A percentile compares a stretch with the other conserved stretches of the same genome.
These are phyloP conservation scores for Chloebia gouldiae DNA, from an alignment of 2,113 vertebrate genomes.

Conservation along the genomic window DNA sequence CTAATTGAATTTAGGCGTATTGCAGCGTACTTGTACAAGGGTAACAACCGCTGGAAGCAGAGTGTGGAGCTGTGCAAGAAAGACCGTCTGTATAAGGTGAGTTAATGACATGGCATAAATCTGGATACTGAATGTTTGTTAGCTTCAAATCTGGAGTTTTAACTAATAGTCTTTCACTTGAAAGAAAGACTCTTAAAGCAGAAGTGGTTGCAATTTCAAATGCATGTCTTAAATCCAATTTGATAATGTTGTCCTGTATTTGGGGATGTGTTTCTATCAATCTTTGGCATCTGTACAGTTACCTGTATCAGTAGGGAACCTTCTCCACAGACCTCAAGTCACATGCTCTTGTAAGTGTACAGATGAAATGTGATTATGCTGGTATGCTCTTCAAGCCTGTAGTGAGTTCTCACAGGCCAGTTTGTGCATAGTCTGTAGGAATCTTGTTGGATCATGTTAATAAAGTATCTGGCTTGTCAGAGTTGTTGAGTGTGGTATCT, in stretches of 20 bases:
- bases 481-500: background rate
- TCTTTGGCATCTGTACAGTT: background rate
- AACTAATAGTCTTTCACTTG: background rate
- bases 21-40: conserved; percentile 88
- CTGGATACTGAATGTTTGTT: background rate
- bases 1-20: conserved; percentile 90
- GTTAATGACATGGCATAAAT: background rate
- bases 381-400: background rate
- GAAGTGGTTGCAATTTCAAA: background rate
- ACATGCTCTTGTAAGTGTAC: background rate
- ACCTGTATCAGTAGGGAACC: background rate
- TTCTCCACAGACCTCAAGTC: background rate
- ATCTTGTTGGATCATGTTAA: background rate
- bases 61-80: conserved; percentile 93
- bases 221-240: background rate
- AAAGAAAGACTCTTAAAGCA: background rate
- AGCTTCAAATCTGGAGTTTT: background rate
- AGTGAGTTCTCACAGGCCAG: background rate
- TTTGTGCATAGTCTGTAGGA: background rate
- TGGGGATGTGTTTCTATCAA: background rate
- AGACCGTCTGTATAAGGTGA: conserved; percentile 89
- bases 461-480: background rate
- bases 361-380: background rate
- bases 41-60: conserved; percentile 89
- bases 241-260: background rate